Conservation (phyloP, 2,113 vertebrate species). For the Arothron firmamentum region DNA sequence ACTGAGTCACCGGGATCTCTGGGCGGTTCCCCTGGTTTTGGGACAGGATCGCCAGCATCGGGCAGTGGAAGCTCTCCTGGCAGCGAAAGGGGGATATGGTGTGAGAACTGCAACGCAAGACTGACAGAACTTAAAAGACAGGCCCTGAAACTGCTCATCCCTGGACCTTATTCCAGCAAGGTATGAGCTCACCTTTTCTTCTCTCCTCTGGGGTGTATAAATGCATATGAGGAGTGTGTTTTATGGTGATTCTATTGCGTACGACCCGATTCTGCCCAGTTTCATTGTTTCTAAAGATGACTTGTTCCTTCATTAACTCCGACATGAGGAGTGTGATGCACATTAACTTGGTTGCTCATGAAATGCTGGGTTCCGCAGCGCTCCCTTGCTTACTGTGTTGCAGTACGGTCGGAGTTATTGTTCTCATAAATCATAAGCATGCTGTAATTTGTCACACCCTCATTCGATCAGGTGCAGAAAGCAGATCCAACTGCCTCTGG, state of each 20-base stretch:
- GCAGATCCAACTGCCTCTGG: conserved; percentile 27
- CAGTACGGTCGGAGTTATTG: conserved; percentile 52
- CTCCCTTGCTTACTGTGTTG: conserved; percentile 34
- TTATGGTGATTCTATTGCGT: background rate
- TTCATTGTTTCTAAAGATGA: conserved; percentile 22
- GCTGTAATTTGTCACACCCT: conserved; percentile 23
- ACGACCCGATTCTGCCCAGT: background rate
- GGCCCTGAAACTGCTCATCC: conserved; percentile 88
- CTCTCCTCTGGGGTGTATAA: background rate
- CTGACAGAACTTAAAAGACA: conserved; percentile 95
- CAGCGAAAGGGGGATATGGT: conserved; percentile 92
- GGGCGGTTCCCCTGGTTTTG: conserved; percentile 90
- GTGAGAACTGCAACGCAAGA: conserved; percentile 90
- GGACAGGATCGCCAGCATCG: conserved; percentile 87
- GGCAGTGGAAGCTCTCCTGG: conserved; percentile 93
- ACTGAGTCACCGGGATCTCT: conserved; percentile 90
- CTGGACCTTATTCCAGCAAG: conserved; percentile 88
- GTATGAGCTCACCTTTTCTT: conserved; percentile 61
- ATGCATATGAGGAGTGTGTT: background rate
- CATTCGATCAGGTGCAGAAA: conserved; percentile 36
- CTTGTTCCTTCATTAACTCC: conserved; percentile 36
- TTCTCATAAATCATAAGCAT: conserved; percentile 55
- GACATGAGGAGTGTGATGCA: conserved; percentile 43
- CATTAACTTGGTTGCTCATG: conserved; percentile 42
- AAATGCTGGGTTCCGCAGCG: conserved; percentile 38